Evolutionary conservation across 1,140 invertebrate genomes (phyloP), one percentile per base, ranked within the genome.

Genomic region (Bilobella aurantiaca): DNA sequence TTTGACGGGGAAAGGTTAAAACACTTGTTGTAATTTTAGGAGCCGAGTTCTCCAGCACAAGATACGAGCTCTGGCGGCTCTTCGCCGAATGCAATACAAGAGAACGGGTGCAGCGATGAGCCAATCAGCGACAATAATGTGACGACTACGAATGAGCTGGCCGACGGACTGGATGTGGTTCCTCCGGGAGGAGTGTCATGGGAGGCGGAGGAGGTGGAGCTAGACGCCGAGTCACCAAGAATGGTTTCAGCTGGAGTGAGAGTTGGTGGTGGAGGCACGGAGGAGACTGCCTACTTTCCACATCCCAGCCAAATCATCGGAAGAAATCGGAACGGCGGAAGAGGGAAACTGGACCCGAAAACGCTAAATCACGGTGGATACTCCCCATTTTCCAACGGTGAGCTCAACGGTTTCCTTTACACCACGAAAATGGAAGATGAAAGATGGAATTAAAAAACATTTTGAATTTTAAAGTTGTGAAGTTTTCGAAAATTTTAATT

Each of bases 191-290:
- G 79, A 72, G 79, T 82, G 42, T 75, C 80, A 34, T 86, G 84
- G 77, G 82, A 84, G 63, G 86, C 88, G 66, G 85, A 87, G 31
- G 83, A 87, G 70, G 78, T 86, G 5, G 82, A 84, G 70, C 78
- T 56, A 29, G 58, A 80, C 49, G 73, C 73, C 70, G 53, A 63
- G 49, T 53, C 70, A 16, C 64, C 65, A 31, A 58, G 46, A 67
- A 64, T 67, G 31, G 64, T 71, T 29, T 57, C 32, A 18, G 31
- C 47, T 66, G 67, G 63, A 25, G 63, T 69, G 64, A 63, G 56
- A 42, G 73, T 63, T 63, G 73, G 63, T 57, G 73, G 64, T 28
- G 64, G 25, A 31, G 25, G 28, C 58, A 8, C 3, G 25, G 46
- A 56, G 57, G 32, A 53, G 49, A 23, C 23, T 12, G 8, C 12